Conservation (phyloP, 2,113 vertebrate genomes). For the Erythrocercus mccallii region DNA sequence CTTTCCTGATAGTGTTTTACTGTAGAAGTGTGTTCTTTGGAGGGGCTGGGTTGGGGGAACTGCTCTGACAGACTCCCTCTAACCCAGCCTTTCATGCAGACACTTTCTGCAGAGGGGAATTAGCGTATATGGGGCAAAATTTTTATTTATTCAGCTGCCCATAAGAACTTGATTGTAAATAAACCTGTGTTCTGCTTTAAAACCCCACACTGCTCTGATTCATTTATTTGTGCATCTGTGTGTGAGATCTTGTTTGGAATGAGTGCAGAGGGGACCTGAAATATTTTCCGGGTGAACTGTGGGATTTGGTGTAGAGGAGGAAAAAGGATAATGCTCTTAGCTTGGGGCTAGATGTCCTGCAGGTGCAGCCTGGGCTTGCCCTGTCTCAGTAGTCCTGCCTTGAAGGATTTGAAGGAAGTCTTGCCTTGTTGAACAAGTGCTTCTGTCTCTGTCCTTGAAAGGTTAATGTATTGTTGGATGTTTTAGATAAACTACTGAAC, state of each 20-base stretch:
- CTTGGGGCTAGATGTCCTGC: not conserved
- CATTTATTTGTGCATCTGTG: not conserved
- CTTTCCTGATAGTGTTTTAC: constrained; percentile 21
- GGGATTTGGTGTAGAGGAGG: not conserved
- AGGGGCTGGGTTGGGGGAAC: not conserved
- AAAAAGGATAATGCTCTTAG: not conserved
- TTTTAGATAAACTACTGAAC: not conserved
- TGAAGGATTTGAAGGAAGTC: not conserved
- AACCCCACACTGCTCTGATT: constrained; percentile 5
- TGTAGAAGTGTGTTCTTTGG: not conserved
- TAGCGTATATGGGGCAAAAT: constrained; percentile 35
- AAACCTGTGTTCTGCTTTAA: constrained; percentile 72
- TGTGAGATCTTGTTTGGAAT: not conserved
- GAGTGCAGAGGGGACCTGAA: not conserved
- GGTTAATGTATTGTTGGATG: not conserved
- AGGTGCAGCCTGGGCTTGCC: not conserved
- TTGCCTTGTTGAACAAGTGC: not conserved
- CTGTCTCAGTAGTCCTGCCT: not conserved
- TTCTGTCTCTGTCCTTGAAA: not conserved
- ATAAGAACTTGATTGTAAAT: constrained; percentile 76
- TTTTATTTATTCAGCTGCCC: constrained; percentile 80
- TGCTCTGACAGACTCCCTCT: not conserved
- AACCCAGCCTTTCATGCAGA: not conserved
- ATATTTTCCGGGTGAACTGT: not conserved
- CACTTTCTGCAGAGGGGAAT: constrained; percentile 11